Percentiles rank a stretch among this genome's conserved stretches.
phyloP scores from a whole-genome alignment of 1,140 invertebrate species.

The Popillia japonica region DNA sequence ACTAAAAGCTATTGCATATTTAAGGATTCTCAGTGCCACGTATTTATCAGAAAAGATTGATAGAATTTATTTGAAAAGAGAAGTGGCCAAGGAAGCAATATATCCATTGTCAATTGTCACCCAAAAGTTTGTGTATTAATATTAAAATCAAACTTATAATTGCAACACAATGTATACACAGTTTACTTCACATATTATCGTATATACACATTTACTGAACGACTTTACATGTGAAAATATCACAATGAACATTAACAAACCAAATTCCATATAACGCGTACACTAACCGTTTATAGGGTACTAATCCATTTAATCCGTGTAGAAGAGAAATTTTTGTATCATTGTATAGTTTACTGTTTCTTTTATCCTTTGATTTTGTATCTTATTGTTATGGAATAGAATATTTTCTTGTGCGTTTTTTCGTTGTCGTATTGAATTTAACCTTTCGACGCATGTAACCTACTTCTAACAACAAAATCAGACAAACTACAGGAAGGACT shows the following conservation, averaged over 20 bases:
- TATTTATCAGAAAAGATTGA: too few species aligned
- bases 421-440: background rate
- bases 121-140: too few species aligned
- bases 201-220: background rate
- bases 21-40: too few species aligned
- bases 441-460: background rate
- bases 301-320: too few species aligned
- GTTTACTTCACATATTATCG: background rate
- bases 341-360: background rate
- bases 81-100: too few species aligned
- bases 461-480: background rate
- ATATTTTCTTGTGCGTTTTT: background rate
- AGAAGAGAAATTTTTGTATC: background rate
- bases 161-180: too few species aligned
- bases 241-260: background rate
- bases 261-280: background rate
- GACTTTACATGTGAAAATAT: background rate
- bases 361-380: background rate
- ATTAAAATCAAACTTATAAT: too few species aligned
- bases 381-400: background rate
- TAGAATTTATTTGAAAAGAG: too few species aligned
- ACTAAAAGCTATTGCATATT: too few species aligned
- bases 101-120: too few species aligned
- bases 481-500: background rate
- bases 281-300: too few species aligned